Base-by-base conservation (phyloP, 2,113 vertebrate genomes). In the Caranx ignobilis region DNA sequence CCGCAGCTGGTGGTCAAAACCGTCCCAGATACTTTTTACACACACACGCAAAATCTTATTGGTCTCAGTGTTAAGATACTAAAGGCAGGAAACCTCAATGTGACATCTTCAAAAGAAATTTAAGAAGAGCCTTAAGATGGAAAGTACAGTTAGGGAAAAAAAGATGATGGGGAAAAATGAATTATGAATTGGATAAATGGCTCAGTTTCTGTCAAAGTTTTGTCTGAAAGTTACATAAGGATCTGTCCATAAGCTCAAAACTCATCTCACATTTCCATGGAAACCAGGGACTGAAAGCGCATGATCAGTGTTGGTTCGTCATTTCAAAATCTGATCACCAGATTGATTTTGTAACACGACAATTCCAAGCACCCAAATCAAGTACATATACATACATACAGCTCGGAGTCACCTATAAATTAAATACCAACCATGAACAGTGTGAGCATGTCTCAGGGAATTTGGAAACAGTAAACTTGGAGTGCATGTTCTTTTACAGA, bases 1-100 rank as follows among this genome's bases (percentile, higher is more conserved):
- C 79, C 83, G 84, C 82, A 88, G 64, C 6, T 39, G 41, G 32
- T 56, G 55, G 73, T 81, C 63, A 67, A 73, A 73, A 71, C 34
- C 6, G 43, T 35, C 10, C 0, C 2, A 19, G 50, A 48, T 26
- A 8, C 54, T 6, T 47, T 47, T 52, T 65, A 26, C 26, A 26
- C 26, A 26, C 26, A 26, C 26, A 26, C 26, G 1, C 26, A 26
- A 26, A 21, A 66, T 26, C 2, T 19, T 6, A 59, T 18, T 64
- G 45, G 13, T 77, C 19, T 57, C 6, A 75, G 0, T 18, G 16
- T 34, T 55, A 19, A 65, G n/a, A 50, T 37, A 35, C 13, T 11
- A 52, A 13, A 19, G 0, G 3, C 56, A 79, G 47, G 47, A 79
- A 83, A 71, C n/a, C 21, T 48, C 56, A 64, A 6, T 19, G 15